Evolutionary conservation across 2,113 vertebrate genomes (phyloP), one percentile per base, ranked within the genome.

Genomic region (Synchiropus splendidus): DNA sequence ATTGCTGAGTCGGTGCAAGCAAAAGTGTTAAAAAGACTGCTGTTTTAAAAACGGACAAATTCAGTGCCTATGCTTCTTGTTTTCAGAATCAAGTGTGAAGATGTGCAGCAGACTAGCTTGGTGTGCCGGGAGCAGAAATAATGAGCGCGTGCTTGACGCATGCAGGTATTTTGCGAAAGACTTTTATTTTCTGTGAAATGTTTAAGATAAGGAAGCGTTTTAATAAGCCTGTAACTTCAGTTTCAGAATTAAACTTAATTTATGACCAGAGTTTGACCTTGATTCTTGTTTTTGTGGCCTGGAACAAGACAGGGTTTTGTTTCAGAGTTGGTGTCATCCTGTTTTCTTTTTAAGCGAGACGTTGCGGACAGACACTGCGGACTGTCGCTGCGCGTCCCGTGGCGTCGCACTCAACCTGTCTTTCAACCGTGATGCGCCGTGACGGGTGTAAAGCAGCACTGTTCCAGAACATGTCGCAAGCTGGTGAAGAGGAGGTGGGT

Each of bases 401-500:
- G n/a, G 45, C 53, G 70, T 71, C 65, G 39, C 42, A 54, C 64
- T 74, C 56, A 18, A 9, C 42, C 47, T 51, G 14, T 81, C 62
- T 30, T 42, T 2, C 30, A 45, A 39, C 4, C 21, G 49, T 63
- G 63, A 82, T 80, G 11, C 1, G 50, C 36, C 34, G 9, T 56
- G 82, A 85, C 74, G 53, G 77, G 63, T 78, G 76, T 72, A 72
- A 67, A 80, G 64, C 66, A 67, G 47, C 51, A 45, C 75, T 67
- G 74, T 78, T 82, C 78, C 60, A 57, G 59, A 78, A 78, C 84
- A 80, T 77, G 80, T 77, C 51, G 54, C 45, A 43, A 74, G 75
- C 84, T 86, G 86, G 84, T 86, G 74, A 83, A 81, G 77, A 78
- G 73, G 81, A 85, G 84, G 84, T 83, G 80, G 85, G 80, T 86